Conservation (phyloP, 2,797 vertebrate species). For the Girardinus metallicus region DNA sequence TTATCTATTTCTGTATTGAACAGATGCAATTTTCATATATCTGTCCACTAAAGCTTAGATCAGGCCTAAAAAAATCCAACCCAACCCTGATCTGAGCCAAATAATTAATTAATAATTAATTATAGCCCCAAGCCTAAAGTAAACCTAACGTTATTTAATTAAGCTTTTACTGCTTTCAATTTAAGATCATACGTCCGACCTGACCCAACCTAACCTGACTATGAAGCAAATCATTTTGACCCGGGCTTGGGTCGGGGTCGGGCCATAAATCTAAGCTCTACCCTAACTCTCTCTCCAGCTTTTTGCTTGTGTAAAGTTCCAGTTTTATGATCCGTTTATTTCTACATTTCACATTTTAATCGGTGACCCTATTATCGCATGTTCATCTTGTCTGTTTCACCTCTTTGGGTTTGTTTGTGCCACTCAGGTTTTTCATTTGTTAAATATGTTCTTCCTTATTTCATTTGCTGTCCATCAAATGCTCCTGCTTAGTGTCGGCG, state of each 20-base stretch:
- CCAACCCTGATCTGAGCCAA: too few relatives aligned
- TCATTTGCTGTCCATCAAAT: neutral
- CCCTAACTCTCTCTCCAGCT: neutral
- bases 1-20: neutral
- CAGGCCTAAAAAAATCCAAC: too few relatives aligned
- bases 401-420: neutral
- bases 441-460: neutral
- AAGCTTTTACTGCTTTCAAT: too few relatives aligned
- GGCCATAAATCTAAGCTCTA: neutral
- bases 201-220: too few relatives aligned
- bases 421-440: neutral
- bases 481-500: neutral
- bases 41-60: too few relatives aligned
- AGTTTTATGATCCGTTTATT: neutral
- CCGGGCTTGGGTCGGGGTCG: too few relatives aligned
- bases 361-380: neutral
- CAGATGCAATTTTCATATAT: too few relatives aligned
- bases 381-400: conserved; percentile 1
- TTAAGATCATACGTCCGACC: too few relatives aligned
- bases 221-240: too few relatives aligned
- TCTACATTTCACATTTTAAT: neutral
- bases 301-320: neutral
- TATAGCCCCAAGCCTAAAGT: too few relatives aligned
- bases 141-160: too few relatives aligned
- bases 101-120: too few relatives aligned